These are phyloP conservation scores for Carollia perspicillata DNA, from an alignment of 2,113 vertebrate species.

Conservation along the genomic window DNA sequence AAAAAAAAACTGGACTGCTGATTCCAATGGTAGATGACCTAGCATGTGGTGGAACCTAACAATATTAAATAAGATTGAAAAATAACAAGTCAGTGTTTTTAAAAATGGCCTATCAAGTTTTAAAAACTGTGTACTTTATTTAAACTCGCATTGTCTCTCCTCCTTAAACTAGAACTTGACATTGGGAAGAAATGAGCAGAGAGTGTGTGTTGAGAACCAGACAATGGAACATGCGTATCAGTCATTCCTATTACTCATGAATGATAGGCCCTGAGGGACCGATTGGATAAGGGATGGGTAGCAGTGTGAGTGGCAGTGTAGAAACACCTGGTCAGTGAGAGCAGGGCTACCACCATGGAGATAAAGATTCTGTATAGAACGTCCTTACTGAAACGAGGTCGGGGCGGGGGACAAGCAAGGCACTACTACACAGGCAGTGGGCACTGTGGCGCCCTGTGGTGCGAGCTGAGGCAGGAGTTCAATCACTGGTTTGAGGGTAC, in stretches of 20 bases:
- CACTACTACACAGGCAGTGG: accelerated
- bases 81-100: not conserved
- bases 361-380: not conserved
- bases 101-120: not conserved
- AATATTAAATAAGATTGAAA: not conserved
- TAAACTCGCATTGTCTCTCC: not conserved
- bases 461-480: too few species aligned
- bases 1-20: not conserved
- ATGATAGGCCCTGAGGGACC: not conserved
- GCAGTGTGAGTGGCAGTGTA: accelerated
- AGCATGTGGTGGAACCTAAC: not conserved
- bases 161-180: not conserved
- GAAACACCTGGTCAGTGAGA: not conserved
- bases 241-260: not conserved
- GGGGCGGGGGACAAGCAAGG: accelerated
- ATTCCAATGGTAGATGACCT: not conserved
- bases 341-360: not conserved
- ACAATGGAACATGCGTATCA: not conserved
- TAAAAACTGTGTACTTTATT: not conserved
- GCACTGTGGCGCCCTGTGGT: too few species aligned
- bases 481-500: not conserved
- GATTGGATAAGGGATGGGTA: not conserved
- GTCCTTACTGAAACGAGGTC: not conserved
- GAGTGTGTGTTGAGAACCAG: not conserved
- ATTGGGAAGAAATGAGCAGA: not conserved